Evolutionary conservation across 2,797 vertebrate genomes (phyloP).

Genomic region (Anniella stebbinsi): DNA sequence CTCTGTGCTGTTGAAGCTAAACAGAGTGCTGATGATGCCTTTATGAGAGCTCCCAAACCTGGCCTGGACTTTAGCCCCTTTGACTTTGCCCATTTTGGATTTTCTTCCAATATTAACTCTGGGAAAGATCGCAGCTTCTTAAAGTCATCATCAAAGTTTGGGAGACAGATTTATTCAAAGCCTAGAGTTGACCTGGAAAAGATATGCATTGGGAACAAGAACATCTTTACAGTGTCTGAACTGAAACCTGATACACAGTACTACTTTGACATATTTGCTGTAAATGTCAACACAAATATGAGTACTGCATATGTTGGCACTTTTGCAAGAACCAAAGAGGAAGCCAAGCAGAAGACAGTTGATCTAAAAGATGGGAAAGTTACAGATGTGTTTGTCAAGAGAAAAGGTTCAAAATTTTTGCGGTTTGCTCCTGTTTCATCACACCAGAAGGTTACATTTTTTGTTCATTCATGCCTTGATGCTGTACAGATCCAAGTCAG

Average conservation of each 20-base stretch:
- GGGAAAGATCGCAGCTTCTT: constrained; percentile 84
- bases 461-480: constrained; percentile 92
- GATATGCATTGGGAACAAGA: constrained; percentile 95
- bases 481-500: constrained; percentile 92
- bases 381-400: constrained; percentile 92
- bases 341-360: constrained; percentile 92
- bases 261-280: constrained; percentile 97
- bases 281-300: constrained; percentile 90
- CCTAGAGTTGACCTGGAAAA: constrained; percentile 89
- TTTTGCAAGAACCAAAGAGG: constrained; percentile 96
- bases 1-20: constrained; percentile 97
- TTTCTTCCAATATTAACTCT: constrained; percentile 84
- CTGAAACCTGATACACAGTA: constrained; percentile 95
- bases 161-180: constrained; percentile 80
- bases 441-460: constrained; percentile 93
- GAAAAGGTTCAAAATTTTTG: constrained; percentile 92
- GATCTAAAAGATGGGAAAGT: constrained; percentile 96
- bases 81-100: constrained; percentile 97
- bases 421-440: constrained; percentile 94
- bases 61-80: constrained; percentile 96
- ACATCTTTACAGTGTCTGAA: constrained; percentile 94
- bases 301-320: constrained; percentile 96
- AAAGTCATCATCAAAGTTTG: constrained; percentile 81
- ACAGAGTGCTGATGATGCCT: constrained; percentile 87
- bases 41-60: constrained; percentile 94